Conservation (phyloP, 2,113 vertebrate genomes). For the Proteles cristata region DNA sequence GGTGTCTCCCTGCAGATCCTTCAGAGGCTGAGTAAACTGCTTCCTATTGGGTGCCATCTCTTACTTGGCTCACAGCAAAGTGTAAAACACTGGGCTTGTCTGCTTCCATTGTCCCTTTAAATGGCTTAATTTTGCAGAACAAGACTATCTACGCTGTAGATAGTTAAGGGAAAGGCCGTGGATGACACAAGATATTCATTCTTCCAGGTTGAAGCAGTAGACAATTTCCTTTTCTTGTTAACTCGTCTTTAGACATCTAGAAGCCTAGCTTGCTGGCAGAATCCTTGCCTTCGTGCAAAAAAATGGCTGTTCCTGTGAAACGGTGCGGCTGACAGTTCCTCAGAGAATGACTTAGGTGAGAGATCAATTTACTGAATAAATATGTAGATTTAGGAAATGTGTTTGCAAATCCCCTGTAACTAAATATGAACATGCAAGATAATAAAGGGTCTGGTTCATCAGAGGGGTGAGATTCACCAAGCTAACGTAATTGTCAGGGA, state of each 20-base stretch:
- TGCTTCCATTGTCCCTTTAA: constrained; percentile 44
- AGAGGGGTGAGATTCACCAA: constrained; percentile 13
- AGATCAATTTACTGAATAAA: constrained; percentile 43
- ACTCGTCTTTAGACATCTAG: background rate
- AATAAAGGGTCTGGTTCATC: constrained; percentile 25
- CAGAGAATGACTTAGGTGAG: constrained; percentile 20
- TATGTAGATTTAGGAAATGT: constrained; percentile 48
- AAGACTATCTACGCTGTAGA: background rate
- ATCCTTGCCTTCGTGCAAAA: background rate
- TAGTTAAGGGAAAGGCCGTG: constrained; percentile 1
- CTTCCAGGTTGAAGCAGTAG: background rate
- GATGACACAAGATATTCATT: constrained; percentile 4
- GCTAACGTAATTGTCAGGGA: background rate
- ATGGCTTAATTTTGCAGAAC: constrained; percentile 60
- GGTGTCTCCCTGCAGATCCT: background rate
- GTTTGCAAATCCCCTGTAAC: constrained; percentile 44
- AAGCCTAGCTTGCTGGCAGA: background rate
- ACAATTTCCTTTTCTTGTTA: constrained; percentile 15
- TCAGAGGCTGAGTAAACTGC: background rate
- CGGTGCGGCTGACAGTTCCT: background rate
- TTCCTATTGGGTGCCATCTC: background rate
- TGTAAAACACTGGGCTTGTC: background rate
- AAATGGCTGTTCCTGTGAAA: background rate
- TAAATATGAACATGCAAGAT: background rate
- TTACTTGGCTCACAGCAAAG: background rate